Evolutionary conservation across 1,140 invertebrate species (phyloP).

Genomic region (Lordiphosa collinella): DNA sequence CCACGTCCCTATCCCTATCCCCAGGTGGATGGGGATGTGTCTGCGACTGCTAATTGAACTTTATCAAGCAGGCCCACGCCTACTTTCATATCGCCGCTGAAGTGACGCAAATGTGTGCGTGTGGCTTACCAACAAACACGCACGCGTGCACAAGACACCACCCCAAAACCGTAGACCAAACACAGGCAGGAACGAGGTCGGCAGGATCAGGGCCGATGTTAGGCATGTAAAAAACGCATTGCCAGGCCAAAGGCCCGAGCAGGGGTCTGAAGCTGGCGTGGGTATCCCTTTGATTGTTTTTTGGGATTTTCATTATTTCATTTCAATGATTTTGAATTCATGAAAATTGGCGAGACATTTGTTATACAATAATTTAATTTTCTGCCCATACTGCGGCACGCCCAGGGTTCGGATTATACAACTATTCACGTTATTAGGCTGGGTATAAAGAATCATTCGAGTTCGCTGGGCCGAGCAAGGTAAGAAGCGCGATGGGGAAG

Average conservation of each 20-base stretch:
- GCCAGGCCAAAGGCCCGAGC: slow-evolving; percentile 8
- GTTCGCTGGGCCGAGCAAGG: too few species aligned
- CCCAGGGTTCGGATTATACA: slow-evolving; percentile 33
- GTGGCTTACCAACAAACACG: slow-evolving; percentile 63
- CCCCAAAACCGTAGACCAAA: slow-evolving; percentile 35
- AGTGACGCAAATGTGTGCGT: slow-evolving; percentile 61
- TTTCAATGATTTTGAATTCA: slow-evolving; percentile 75
- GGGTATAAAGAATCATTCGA: too few species aligned
- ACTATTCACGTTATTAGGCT: background rate
- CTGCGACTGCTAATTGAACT: slow-evolving; percentile 50
- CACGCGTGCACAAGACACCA: slow-evolving; percentile 50
- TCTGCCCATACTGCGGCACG: slow-evolving; percentile 12
- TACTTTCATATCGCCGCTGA: slow-evolving; percentile 38
- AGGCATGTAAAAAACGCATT: slow-evolving; percentile 27
- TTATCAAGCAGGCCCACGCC: slow-evolving; percentile 57
- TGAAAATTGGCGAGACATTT: slow-evolving; percentile 69
- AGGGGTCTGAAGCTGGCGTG: slow-evolving; percentile 9
- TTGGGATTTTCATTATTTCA: slow-evolving; percentile 77
- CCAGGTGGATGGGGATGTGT: slow-evolving; percentile 1
- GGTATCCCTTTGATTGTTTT: slow-evolving; percentile 75
- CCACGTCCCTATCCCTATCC: background rate
- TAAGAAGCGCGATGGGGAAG: too few species aligned
- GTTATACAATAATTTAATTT: slow-evolving; percentile 75
- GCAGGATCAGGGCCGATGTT: slow-evolving; percentile 18
- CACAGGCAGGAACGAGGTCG: slow-evolving; percentile 17